phyloP scores from a whole-genome alignment of 2,113 vertebrate genomes.

The Apeltes quadracus region DNA sequence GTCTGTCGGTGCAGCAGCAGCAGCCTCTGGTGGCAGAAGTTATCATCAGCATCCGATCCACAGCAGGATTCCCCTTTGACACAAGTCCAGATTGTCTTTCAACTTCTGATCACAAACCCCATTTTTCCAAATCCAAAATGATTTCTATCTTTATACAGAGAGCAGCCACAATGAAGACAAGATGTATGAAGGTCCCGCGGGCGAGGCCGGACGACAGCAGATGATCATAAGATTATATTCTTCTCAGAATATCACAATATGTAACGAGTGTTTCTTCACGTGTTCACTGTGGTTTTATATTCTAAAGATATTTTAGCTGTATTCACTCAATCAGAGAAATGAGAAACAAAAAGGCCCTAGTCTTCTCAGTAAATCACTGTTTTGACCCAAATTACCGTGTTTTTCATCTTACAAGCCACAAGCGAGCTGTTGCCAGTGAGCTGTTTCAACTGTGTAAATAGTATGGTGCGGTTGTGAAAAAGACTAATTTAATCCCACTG shows the following conservation, averaged over 20 bases:
- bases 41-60: not conserved
- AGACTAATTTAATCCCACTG: constrained; percentile 9
- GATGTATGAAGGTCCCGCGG: constrained; percentile 37
- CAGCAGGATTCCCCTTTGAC: constrained; percentile 5
- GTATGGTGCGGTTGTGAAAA: constrained; percentile 22
- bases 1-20: constrained; percentile 35
- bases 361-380: not conserved
- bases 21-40: constrained; percentile 60
- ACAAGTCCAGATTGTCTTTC: constrained; percentile 6
- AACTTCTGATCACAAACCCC: constrained; percentile 26
- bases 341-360: not conserved
- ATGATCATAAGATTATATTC: constrained; percentile 33
- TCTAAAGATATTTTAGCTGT: constrained; percentile 1
- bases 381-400: not conserved
- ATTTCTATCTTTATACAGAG: constrained; percentile 62
- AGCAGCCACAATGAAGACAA: constrained; percentile 73
- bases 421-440: constrained; percentile 6
- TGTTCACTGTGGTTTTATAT: constrained; percentile 25
- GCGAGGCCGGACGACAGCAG: constrained; percentile 33
- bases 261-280: constrained; percentile 35
- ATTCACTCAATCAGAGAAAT: constrained; percentile 4
- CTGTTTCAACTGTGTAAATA: constrained; percentile 28
- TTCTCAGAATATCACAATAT: constrained; percentile 27
- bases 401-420: constrained; percentile 21
- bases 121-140: constrained; percentile 1